Conservation (phyloP, 2,888 invertebrate genomes). For the Trisateles emortualis region DNA sequence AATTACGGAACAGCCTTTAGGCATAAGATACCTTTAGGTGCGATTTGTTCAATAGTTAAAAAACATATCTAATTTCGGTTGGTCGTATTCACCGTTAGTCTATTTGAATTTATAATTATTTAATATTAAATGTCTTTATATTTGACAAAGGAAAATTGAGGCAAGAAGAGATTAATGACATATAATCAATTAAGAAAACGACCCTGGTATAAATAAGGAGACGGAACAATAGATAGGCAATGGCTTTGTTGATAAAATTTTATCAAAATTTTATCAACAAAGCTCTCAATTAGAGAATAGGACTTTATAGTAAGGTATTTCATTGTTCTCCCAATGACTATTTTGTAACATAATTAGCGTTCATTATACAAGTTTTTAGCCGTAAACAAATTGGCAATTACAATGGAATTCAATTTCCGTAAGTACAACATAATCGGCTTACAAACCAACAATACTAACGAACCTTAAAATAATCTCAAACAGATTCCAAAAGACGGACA, state of each 20-base stretch:
- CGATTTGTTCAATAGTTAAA: no score
- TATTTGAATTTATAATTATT: no score
- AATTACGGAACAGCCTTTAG: neutral
- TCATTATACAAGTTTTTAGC: constrained; percentile 3
- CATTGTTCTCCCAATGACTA: neutral
- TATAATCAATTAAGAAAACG: no score
- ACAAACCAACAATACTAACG: constrained; percentile 13
- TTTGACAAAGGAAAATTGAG: no score
- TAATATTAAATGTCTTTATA: no score
- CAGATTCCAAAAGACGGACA: constrained; percentile 3
- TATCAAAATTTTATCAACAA: neutral
- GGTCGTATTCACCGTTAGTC: no score
- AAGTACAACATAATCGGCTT: constrained; percentile 20
- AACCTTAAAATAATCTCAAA: constrained; percentile 13
- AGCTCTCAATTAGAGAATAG: neutral
- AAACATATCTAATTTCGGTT: no score
- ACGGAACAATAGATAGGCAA: no score
- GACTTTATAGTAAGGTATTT: neutral
- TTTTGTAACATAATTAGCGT: neutral
- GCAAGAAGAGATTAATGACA: no score
- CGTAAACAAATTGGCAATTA: constrained; percentile 25
- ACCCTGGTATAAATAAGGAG: no score
- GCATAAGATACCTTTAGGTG: no score
- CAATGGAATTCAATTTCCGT: constrained; percentile 19
- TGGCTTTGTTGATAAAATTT: no score